Conservation (phyloP, 2,888 invertebrate species). For the Zygogramma bicolorata region DNA sequence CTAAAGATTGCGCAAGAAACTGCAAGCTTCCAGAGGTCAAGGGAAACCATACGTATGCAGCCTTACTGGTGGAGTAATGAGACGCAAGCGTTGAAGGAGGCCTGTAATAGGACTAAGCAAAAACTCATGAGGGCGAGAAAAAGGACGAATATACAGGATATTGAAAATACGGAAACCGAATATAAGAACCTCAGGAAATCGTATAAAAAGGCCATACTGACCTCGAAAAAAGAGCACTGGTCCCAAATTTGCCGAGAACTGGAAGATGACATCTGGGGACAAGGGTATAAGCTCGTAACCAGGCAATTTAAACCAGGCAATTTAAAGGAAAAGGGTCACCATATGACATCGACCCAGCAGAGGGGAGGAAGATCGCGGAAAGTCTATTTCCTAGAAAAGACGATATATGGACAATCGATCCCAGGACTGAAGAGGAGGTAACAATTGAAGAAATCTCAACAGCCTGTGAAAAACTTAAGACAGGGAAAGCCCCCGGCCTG, state of each 20-base stretch:
- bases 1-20: not conserved
- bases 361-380: not conserved
- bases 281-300: not conserved
- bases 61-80: not conserved
- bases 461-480: not conserved
- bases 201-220: not conserved
- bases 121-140: not conserved
- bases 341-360: not conserved
- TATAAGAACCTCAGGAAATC: not conserved
- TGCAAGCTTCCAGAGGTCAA: not conserved
- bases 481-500: too few relatives aligned
- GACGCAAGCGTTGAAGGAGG: not conserved
- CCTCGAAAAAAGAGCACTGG: not conserved
- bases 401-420: not conserved
- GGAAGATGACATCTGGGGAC: not conserved
- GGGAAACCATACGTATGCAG: not conserved
- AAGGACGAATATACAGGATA: not conserved
- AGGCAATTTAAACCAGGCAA: too few relatives aligned
- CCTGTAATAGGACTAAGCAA: not conserved
- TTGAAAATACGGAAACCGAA: not conserved
- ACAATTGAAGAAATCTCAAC: not conserved
- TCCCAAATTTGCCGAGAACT: not conserved
- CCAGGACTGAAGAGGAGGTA: not conserved
- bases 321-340: not conserved
- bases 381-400: not conserved